A percentile compares a stretch with the other conserved stretches of the same genome.
Conservation (phyloP, 37 sponge, comb jelly and placozoan species). For the Ianthella basta region DNA sequence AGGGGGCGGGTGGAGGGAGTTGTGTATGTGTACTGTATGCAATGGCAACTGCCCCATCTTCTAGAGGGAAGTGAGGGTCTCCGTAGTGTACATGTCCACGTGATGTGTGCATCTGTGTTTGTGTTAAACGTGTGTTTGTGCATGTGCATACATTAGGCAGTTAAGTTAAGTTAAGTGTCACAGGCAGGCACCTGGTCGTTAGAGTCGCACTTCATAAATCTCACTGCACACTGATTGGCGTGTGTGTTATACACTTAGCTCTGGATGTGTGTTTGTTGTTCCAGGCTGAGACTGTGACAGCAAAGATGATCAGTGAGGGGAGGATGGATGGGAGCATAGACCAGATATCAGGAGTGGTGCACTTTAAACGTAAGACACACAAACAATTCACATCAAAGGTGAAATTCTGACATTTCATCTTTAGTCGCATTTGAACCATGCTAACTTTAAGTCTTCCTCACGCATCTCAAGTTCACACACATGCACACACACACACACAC, state of each 20-base stretch:
- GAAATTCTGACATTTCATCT: neutral
- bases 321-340: slow-evolving; percentile 94
- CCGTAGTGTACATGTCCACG: too few relatives aligned
- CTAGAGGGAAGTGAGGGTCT: too few relatives aligned
- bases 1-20: neutral
- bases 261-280: neutral
- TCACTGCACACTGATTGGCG: too few relatives aligned
- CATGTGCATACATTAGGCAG: too few relatives aligned
- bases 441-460: neutral
- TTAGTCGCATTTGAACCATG: neutral
- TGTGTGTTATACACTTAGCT: too few relatives aligned
- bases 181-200: too few relatives aligned
- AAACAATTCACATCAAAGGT: neutral
- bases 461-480: neutral
- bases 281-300: slow-evolving; percentile 95
- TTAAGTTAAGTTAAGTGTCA: too few relatives aligned
- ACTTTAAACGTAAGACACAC: slow-evolving; percentile 69
- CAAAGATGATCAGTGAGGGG: slow-evolving; percentile 93
- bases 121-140: too few relatives aligned
- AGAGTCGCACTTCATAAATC: too few relatives aligned
- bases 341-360: slow-evolving; percentile 85
- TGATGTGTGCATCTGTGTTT: too few relatives aligned
- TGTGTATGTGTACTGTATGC: too few relatives aligned
- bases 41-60: too few relatives aligned
- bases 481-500: slow-evolving; percentile 7